Evolutionary conservation across 2,888 invertebrate genomes (phyloP), one percentile per base, ranked within the genome.

Genomic region (Polylopha cassiicola): DNA sequence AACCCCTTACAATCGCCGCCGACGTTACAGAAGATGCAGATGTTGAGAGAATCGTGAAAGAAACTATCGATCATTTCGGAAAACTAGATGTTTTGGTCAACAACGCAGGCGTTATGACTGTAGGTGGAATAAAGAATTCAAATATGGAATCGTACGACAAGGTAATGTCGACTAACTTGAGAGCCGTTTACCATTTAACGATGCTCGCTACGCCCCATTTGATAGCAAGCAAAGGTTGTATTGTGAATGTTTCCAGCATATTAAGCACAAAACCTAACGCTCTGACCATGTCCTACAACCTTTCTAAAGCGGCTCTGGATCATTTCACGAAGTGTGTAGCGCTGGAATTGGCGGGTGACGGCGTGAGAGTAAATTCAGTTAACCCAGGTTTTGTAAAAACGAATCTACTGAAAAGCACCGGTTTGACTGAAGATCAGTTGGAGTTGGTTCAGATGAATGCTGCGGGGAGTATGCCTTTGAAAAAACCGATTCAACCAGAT

Each of bases 371-470:
- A 0, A 98, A 98, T 71, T 89, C 92, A 18, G 94, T 97, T 0
- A 96, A 95, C 73, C 98, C 98, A n/a, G 97, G 98, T n/a, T 97
- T 97, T 1, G 90, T 94, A 2, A 77, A 92, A 20, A 98, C 97
- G 0, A 92, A 95, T 65, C 70, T 97, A 11, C 92, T 97, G 51
- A 92, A 90, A 65, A 87, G 91, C 45, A 87, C 90, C 0, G 81
- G 80, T 0, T 46, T 84, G 21, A 73, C 46, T 4, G 80, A 82
- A 2, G 88, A 89, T 61, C 98, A 97, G 70, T 78, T 97, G 47
- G 93, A 95, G 46, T 87, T 91, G 46, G 88, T 90, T 22, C 92
- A 92, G 55, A 87, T 88, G 36, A 84, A 80, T 53, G 68, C 75
- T 4, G 63, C 74, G 1, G 89, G 89, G 7, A 97, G 96, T 0